Base-by-base conservation (phyloP, 1,140 invertebrate genomes). In the Achroia grisella region DNA sequence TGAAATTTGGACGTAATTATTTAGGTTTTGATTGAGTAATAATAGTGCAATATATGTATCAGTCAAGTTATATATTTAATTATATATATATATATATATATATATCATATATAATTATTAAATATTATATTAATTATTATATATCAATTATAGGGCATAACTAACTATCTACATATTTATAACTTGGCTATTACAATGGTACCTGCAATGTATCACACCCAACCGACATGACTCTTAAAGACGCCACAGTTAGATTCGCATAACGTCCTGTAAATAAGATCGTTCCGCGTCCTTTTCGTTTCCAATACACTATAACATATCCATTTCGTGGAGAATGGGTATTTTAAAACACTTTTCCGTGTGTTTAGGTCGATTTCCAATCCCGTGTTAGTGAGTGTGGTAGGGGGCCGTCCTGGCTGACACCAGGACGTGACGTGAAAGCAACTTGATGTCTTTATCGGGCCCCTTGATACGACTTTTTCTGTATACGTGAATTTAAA, bases 271-370 rank as follows among this genome's bases (percentile, higher is more conserved):
- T 23, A 57, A 57, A 57, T 57, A 52, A 47, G 17, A 11, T 36
- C 33, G 45, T 50, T 51, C 28, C 37, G 29, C 5, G 30, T 30
- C 41, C 49, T 47, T 32, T 44, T 36, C 47, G 27, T 34, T 43
- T 40, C 33, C 41, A 48, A 57, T 57, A 45, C 49, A 52, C 45
- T 52, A 50, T 48, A 52, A 55, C 49, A 44, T 50, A 56, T 52
- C 45, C 48, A 62, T 62, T 52, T 44, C 39, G 31, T 15, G 8
- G 17, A 11, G 48, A 50, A 58, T 54, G 48, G 56, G 44, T 45
- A 40, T 56, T 62, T 60, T 62, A 62, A 61, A 63, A 63, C 55
- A 63, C 60, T 68, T 66, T 61, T 58, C 54, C 57, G 57, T 63
- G 52, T 63, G 61, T 61, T 59, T 61, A 63, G 56, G 60, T 42